Conservation (phyloP, 2,888 invertebrate genomes). For the Graphium colonna region DNA sequence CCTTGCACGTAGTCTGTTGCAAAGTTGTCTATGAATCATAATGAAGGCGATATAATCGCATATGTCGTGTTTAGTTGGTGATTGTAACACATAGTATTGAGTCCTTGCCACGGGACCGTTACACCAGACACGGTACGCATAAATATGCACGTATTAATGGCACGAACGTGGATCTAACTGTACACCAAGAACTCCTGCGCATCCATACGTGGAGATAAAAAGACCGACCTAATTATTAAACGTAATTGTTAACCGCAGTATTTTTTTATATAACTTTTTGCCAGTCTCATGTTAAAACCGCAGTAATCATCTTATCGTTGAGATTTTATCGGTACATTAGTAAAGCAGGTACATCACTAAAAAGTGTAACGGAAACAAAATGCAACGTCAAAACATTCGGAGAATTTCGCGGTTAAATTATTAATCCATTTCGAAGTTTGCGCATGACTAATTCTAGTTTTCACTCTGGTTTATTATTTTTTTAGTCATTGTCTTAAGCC, state of each 20-base stretch:
- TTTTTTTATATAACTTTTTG: too few relatives aligned
- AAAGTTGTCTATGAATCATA: slow-evolving; percentile 33
- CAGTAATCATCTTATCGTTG: too few relatives aligned
- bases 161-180: slow-evolving; percentile 70
- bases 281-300: too few relatives aligned
- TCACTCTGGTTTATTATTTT: slow-evolving; percentile 32
- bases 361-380: slow-evolving; percentile 16
- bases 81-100: slow-evolving; percentile 50
- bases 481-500: neutral
- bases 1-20: slow-evolving; percentile 26
- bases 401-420: slow-evolving; percentile 48
- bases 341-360: slow-evolving; percentile 14
- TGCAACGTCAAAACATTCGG: slow-evolving; percentile 36
- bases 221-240: slow-evolving; percentile 43
- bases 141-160: slow-evolving; percentile 73
- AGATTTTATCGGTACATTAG: slow-evolving; percentile 34
- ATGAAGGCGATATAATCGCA: slow-evolving; percentile 35
- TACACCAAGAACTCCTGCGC: slow-evolving; percentile 56
- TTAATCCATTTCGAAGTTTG: slow-evolving; percentile 41
- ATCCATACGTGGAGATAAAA: slow-evolving; percentile 36
- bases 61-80: slow-evolving; percentile 6
- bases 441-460: slow-evolving; percentile 39
- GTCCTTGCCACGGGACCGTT: slow-evolving; percentile 68
- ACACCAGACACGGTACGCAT: slow-evolving; percentile 69
- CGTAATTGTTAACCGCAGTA: slow-evolving; percentile 36